phyloP scores from a whole-genome alignment of 1,140 invertebrate genomes.

The Batillaria attramentaria region DNA sequence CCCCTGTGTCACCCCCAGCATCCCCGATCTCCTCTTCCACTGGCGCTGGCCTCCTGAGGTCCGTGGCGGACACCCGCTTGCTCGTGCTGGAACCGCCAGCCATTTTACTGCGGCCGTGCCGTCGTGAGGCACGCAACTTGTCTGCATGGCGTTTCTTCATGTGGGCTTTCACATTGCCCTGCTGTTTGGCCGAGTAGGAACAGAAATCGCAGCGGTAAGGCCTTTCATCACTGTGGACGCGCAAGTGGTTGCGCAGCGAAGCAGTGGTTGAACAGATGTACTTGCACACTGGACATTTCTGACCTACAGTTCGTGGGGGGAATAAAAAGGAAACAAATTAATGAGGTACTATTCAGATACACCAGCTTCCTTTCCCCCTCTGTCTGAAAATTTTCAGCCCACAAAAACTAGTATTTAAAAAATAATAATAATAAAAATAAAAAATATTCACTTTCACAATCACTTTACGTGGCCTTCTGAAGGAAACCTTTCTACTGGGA shows the following conservation, averaged over 20 bases:
- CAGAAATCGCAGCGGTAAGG: conserved; percentile 69
- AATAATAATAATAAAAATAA: background rate
- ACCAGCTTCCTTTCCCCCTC: too few species aligned
- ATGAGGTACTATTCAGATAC: too few species aligned
- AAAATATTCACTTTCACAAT: background rate
- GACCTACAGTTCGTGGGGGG: too few species aligned
- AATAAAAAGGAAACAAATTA: too few species aligned
- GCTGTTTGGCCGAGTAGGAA: conserved; percentile 63
- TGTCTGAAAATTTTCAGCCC: too few species aligned
- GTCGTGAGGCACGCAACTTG: conserved; percentile 27
- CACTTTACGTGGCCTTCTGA: background rate
- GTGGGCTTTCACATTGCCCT: conserved; percentile 59
- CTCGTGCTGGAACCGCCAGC: background rate
- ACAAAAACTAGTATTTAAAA: too few species aligned
- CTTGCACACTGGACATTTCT: conserved; percentile 47
- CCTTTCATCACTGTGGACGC: conserved; percentile 72
- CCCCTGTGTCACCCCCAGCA: background rate
- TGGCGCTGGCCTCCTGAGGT: background rate
- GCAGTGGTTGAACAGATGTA: conserved; percentile 54
- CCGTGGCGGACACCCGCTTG: conserved; percentile 3
- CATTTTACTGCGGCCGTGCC: background rate
- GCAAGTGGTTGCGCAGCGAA: conserved; percentile 67
- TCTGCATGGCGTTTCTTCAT: conserved; percentile 57
- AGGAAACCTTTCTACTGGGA: background rate
- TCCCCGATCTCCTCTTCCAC: conserved; percentile 42